Evolutionary conservation across 2,888 invertebrate genomes (phyloP), one percentile per base, ranked within the genome.

Genomic region (Proisotoma minuta): DNA sequence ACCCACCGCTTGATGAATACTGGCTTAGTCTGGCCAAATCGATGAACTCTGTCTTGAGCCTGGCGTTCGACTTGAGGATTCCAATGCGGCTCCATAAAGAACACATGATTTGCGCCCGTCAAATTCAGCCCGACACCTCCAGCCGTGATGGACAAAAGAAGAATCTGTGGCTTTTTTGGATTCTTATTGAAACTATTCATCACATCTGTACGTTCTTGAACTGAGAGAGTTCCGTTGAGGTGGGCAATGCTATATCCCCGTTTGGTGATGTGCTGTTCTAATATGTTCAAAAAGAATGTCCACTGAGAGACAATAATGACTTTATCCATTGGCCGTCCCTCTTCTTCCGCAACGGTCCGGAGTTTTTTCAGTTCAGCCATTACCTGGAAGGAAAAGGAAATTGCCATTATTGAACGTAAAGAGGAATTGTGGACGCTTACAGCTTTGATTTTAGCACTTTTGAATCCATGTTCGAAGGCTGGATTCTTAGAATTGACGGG

Each of bases 71-170:
- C 79, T 75, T 96, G 95, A 0, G 97, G 97, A 82, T 97, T 98
- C 94, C 96, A 98, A 78, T 97, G 96, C 57, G 93, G 84, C 79
- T 98, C 97, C 23, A 94, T 78, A 29, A 98, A 80, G 28, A 96
- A 83, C 51, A 98, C 82, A 78, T 97, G 92, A 81, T 91, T 95
- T 0, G 88, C 97, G 1, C 96, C 97, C 60, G 89, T 83, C 58
- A 97, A 82, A 81, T 98, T 97, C 15, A 98, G 81, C 0, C 97
- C 97, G 18, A 95, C 94, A 26, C 96, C 97, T 51, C 96, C 97
- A 47, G 97, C 95, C 63, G 89, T 88, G 27, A 97, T 80, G 0
- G 96, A 96, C 0, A 98, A 81, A 47, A 98, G 79, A 78, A 97
- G 78, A 23, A 83, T 77, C 74, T 77, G 80, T 3, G 69, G 69